Conservation (phyloP, 2,113 vertebrate species). For the Carassius carassius region DNA sequence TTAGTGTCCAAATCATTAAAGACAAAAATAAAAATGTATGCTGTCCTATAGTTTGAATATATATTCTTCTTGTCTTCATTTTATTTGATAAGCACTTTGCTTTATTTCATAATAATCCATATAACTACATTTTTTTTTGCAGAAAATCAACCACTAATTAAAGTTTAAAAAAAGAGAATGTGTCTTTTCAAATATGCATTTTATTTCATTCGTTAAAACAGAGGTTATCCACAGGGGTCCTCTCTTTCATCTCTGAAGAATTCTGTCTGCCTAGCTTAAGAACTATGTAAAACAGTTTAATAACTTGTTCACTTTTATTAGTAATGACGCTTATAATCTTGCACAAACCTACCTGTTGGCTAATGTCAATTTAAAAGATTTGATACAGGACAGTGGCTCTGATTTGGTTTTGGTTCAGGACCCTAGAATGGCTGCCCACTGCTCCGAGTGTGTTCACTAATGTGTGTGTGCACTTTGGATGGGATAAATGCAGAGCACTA, state of each 20-base stretch:
- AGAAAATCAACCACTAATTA: conserved; percentile 9
- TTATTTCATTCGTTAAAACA: neutral
- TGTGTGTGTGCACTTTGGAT: no score
- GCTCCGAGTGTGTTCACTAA: no score
- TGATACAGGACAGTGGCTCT: neutral
- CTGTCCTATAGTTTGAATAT: neutral
- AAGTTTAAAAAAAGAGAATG: neutral
- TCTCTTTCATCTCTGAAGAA: conserved; percentile 7
- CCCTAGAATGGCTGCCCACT: no score
- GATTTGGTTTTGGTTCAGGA: neutral
- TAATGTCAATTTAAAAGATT: neutral
- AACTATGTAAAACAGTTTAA: neutral
- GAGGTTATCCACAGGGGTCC: neutral
- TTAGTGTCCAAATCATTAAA: neutral
- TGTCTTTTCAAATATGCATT: neutral
- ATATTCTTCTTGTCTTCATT: neutral
- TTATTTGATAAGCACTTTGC: neutral
- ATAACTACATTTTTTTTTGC: neutral
- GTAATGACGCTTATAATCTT: neutral
- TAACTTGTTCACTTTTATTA: neutral
- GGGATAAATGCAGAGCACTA: no score
- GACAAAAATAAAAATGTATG: neutral
- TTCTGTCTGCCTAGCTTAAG: neutral
- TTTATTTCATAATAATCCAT: neutral
- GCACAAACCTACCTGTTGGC: neutral